Base-by-base conservation (phyloP, 2,113 vertebrate genomes). In the Oxyura jamaicensis region DNA sequence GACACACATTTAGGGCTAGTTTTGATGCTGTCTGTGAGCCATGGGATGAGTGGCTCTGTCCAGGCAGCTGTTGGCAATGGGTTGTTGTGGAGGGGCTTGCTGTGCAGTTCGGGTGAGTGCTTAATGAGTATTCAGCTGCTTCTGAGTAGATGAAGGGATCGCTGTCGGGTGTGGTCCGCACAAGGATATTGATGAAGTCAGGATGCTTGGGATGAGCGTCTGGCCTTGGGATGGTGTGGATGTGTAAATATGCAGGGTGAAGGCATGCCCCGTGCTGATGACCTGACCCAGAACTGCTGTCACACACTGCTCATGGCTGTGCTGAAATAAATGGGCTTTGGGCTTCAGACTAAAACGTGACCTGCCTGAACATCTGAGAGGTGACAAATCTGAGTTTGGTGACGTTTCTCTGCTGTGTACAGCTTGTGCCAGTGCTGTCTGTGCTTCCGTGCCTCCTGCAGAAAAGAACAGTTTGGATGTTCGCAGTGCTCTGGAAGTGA, bases 171-270 rank as follows among this genome's bases (percentile, higher is more conserved):
- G 23, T 31, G 58, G 59, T 35, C 44, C 5, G 0, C 13, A 5
- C 10, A 63, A 66, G 63, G 69, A 10, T 72, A 33, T 36, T 55
- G 35, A 13, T 36, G 29, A 75, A 75, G 50, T 35, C 6, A 3
- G 48, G 53, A 8, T 46, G 60, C 48, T 79, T 28, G 23, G 59
- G 74, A 31, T 1, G 4, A 69, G 50, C 58, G 6, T 35, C 25
- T n/a, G 13, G 4, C 18, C 6, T 56, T 28, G 31, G 15, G 22
- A 19, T 29, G 11, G 22, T 35, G 46, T 21, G n/a, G 48, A 18
- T 35, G 42, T 0, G 0, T 42, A 18, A 66, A 41, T 28, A 5
- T 0, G 7, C 6, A 26, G 53, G 35, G 14, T 16, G 73, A 62
- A 33, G 44, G 36, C 6, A 4, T 7, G 52, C 19, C 42, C 25